Conservation (phyloP, 1,140 invertebrate species). For the Micrasema longulum region DNA sequence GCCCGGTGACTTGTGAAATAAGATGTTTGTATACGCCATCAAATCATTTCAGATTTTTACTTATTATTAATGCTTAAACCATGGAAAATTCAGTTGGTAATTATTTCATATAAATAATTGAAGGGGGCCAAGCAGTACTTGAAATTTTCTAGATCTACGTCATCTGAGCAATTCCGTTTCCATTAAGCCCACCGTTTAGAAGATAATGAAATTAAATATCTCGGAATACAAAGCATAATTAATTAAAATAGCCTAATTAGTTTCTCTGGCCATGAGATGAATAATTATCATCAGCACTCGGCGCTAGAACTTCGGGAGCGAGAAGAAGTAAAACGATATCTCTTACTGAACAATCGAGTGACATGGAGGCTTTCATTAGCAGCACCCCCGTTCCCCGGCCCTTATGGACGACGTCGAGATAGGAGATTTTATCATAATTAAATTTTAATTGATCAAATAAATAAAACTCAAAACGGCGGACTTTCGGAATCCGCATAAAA, state of each 20-base stretch:
- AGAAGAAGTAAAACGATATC: slow-evolving; percentile 19
- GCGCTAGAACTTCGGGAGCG: slow-evolving; percentile 5
- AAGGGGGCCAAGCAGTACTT: no score
- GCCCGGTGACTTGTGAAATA: no score
- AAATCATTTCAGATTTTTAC: no score
- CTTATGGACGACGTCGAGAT: slow-evolving; percentile 7
- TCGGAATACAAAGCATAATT: neutral
- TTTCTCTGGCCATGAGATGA: slow-evolving; percentile 39
- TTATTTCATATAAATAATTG: no score
- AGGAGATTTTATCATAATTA: slow-evolving; percentile 55
- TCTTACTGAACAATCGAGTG: slow-evolving; percentile 31
- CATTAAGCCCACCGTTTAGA: no score
- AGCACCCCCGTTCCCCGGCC: slow-evolving; percentile 25
- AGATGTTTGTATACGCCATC: no score
- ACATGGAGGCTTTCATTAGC: slow-evolving; percentile 42
- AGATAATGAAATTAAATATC: slow-evolving; percentile 8
- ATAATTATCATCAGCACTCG: slow-evolving; percentile 41
- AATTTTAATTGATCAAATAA: slow-evolving; percentile 56
- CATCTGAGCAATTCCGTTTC: no score
- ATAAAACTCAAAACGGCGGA: slow-evolving; percentile 50
- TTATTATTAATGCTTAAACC: no score
- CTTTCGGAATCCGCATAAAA: slow-evolving; percentile 42
- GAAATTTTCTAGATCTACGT: no score
- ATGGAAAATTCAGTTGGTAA: no score
- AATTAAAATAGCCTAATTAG: slow-evolving; percentile 22